These are phyloP conservation scores for Leptocoma aspasia DNA, from an alignment of 2,113 vertebrate genomes.

Conservation along the genomic window DNA sequence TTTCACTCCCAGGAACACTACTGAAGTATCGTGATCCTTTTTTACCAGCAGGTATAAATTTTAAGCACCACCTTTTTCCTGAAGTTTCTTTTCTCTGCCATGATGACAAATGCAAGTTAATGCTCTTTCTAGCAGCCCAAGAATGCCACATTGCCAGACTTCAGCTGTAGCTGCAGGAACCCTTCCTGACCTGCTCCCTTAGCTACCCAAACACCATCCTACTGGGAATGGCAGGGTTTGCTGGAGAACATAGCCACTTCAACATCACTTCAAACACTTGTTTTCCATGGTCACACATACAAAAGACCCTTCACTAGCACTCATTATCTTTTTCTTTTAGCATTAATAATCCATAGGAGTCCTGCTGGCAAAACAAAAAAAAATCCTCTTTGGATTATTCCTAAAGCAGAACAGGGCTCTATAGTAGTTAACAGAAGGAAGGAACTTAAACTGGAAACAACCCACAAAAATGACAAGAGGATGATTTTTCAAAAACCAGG, in stretches of 20 bases:
- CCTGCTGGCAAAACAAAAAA: not conserved
- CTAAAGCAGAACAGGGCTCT: not conserved
- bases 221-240: not conserved
- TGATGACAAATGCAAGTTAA: not conserved
- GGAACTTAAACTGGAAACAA: slow-evolving; percentile 32
- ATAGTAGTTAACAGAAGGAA: slow-evolving; percentile 3
- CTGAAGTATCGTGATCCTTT: not conserved
- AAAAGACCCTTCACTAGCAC: not conserved
- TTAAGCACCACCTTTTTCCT: not conserved
- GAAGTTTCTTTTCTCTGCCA: not conserved
- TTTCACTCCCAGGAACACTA: not conserved
- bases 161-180: not conserved
- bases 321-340: not conserved
- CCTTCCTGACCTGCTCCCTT: not conserved
- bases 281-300: not conserved
- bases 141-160: not conserved
- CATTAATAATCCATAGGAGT: not conserved
- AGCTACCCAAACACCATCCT: not conserved
- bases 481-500: not conserved
- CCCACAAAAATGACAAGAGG: slow-evolving; percentile 27
- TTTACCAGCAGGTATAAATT: not conserved
- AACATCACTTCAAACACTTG: not conserved
- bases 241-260: not conserved
- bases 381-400: not conserved
- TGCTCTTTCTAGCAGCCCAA: not conserved